A percentile compares a stretch with the other conserved stretches of the same genome.
phyloP scores from a whole-genome alignment of 53 echinoderm and acorn worm species.

The Patiria pectinifera region DNA sequence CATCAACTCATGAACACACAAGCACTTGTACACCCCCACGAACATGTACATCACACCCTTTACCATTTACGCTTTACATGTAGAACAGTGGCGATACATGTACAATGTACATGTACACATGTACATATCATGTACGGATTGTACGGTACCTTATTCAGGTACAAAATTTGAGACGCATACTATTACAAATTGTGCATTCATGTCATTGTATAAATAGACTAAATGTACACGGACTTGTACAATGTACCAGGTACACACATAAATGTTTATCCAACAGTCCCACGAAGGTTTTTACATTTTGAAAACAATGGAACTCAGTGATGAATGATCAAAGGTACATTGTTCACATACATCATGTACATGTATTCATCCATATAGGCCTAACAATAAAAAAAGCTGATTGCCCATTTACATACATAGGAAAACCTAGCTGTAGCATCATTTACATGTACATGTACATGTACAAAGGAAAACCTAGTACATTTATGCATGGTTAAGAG shows the following conservation, averaged over 20 bases:
- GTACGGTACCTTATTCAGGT: too few species aligned
- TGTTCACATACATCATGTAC: not conserved
- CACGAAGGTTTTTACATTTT: too few species aligned
- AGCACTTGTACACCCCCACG: not conserved
- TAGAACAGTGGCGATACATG: not conserved
- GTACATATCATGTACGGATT: too few species aligned
- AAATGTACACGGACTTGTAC: not conserved
- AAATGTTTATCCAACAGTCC: too few species aligned
- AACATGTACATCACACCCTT: not conserved
- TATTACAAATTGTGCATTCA: too few species aligned
- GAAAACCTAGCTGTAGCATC: not conserved
- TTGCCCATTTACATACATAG: not conserved
- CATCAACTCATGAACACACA: too few species aligned
- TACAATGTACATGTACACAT: conserved; percentile 19
- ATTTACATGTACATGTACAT: conserved; percentile 24
- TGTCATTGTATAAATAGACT: too few species aligned
- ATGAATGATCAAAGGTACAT: too few species aligned
- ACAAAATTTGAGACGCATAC: too few species aligned
- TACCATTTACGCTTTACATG: too few species aligned
- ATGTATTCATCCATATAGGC: not conserved
- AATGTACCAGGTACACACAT: not conserved
- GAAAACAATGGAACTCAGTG: too few species aligned
- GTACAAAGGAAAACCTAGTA: not conserved
- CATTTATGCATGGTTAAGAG: too few species aligned
- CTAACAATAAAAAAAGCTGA: not conserved